Percentiles rank a stretch among this genome's conserved stretches.
phyloP scores from a whole-genome alignment of 2,888 invertebrate species.

The Encarsia formosa region DNA sequence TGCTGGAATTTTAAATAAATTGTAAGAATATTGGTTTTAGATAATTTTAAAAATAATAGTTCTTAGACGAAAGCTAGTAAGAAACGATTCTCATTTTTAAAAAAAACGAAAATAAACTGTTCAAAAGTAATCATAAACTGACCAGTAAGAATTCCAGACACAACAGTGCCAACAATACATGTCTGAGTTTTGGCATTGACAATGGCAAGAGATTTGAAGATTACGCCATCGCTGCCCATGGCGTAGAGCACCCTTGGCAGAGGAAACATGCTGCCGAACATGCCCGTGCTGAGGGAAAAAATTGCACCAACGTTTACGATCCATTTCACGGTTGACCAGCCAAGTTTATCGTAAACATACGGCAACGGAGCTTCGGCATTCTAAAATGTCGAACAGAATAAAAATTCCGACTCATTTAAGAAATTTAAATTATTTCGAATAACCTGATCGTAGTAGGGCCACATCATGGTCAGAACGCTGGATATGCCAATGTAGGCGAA shows the following conservation, averaged over 20 bases:
- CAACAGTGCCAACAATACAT: slow-evolving; percentile 70
- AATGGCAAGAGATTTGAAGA: slow-evolving; percentile 68
- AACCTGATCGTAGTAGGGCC: slow-evolving; percentile 85
- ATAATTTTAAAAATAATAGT: background rate
- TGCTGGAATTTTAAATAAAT: too few relatives aligned
- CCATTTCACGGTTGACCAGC: slow-evolving; percentile 77
- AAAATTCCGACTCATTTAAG: background rate
- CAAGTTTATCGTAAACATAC: slow-evolving; percentile 72
- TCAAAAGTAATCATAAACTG: slow-evolving; percentile 30
- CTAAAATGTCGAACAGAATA: slow-evolving; percentile 53
- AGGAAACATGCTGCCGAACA: slow-evolving; percentile 85
- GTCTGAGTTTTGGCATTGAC: slow-evolving; percentile 74
- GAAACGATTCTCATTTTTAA: too few relatives aligned
- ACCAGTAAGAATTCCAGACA: slow-evolving; percentile 75
- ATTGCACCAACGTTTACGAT: slow-evolving; percentile 88
- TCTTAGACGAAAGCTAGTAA: too few relatives aligned
- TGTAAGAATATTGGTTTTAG: background rate
- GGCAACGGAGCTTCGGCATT: slow-evolving; percentile 84
- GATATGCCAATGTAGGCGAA: slow-evolving; percentile 88
- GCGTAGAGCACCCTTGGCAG: slow-evolving; percentile 84
- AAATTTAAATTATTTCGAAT: slow-evolving; percentile 21
- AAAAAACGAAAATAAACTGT: background rate
- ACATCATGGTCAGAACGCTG: slow-evolving; percentile 88
- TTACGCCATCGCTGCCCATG: slow-evolving; percentile 84
- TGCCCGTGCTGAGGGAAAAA: slow-evolving; percentile 84